Base-by-base conservation (phyloP, 2,113 vertebrate species). In the Azemiops feae region DNA sequence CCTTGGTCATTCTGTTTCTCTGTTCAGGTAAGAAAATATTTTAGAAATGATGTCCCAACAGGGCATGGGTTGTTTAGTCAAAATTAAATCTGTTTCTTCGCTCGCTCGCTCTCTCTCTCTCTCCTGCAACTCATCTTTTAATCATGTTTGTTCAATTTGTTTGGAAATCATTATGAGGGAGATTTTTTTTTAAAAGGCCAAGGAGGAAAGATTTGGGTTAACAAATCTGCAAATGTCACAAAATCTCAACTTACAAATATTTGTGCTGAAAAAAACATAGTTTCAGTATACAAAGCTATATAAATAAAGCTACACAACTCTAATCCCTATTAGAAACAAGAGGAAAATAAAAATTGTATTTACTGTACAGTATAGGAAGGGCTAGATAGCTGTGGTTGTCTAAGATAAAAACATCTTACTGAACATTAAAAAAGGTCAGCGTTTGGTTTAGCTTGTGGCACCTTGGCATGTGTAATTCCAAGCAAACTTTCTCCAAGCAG, bases 141-240 rank as follows among this genome's bases (percentile, higher is more conserved):
- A 89, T 6, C 5, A 23, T 14, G 20, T 47, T 47, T 55, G 5
- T 47, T 22, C 23, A 7, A 53, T 53, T 39, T 88, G 54, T 58
- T 2, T 85, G 55, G 45, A 58, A 87, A 60, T 60, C 57, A 43
- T 16, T 27, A 43, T 22, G 55, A 60, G n/a, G 60, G 25, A 34
- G 54, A 95, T 92, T 69, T 88, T 64, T 30, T 30, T 60, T 3
- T 9, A 34, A 92, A 92, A 88, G 11, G 50, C 81, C 87, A 58
- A 6, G 50, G 64, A 89, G 93, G n/a, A 34, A 16, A 20, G 20
- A 53, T 86, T 7, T 22, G 58, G 22, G 6, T 55, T 43, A 87
- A 9, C 23, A 39, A 60, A 87, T 87, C 85, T 92, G 43, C 16
- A 86, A 18, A 87, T 60, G 5, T 16, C 16, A 16, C 43, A 91